Conservation (phyloP, 2,797 vertebrate genomes). For the Hypotaenidia philippensis region DNA sequence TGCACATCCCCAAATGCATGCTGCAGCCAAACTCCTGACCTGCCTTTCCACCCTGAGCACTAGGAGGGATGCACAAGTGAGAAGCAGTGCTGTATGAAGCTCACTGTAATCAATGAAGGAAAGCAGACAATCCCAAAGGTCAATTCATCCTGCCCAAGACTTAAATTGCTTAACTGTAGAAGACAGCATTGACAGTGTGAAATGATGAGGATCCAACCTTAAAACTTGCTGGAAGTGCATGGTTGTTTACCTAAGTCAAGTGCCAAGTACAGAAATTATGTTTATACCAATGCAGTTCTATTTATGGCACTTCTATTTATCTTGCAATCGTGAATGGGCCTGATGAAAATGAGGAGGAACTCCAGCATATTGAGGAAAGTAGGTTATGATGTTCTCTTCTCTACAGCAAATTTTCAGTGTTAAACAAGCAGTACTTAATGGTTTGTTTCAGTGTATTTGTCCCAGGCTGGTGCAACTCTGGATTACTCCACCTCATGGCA, state of each 20-base stretch:
- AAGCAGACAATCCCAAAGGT: neutral
- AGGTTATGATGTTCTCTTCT: slow-evolving; percentile 39
- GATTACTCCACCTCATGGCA: neutral
- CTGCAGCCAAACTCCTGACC: neutral
- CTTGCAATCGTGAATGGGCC: neutral
- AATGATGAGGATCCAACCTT: neutral
- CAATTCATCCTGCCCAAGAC: neutral
- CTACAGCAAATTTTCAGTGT: slow-evolving; percentile 1
- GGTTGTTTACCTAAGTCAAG: slow-evolving; percentile 36
- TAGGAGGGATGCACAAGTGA: neutral
- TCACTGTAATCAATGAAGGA: neutral
- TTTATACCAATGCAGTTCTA: slow-evolving; percentile 51
- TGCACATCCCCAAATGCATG: neutral
- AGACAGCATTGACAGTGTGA: neutral
- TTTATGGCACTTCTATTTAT: slow-evolving; percentile 30
- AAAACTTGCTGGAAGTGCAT: neutral
- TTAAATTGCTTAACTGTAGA: neutral
- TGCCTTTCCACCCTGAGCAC: rapidly evolving
- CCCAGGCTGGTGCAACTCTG: neutral
- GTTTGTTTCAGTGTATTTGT: neutral
- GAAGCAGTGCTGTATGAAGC: rapidly evolving
- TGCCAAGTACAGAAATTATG: slow-evolving; percentile 30
- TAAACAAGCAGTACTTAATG: neutral
- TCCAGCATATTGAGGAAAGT: slow-evolving; percentile 22
- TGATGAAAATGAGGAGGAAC: slow-evolving; percentile 43